Evolutionary conservation across 2,888 invertebrate species (phyloP).

Genomic region (Orthosia gothica): DNA sequence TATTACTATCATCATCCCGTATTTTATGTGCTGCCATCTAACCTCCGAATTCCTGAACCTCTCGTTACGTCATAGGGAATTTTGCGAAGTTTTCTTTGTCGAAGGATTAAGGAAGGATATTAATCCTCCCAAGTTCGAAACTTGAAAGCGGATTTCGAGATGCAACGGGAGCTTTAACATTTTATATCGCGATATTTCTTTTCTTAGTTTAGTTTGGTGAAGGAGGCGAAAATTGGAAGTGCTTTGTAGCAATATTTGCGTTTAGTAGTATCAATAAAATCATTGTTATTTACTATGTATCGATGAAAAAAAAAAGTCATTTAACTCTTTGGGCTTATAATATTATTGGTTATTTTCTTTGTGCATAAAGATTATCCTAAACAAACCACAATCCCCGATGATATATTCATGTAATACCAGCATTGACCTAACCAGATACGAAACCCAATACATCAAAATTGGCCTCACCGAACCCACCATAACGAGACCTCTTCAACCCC

Average conservation of each 20-base stretch:
- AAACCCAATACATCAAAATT: slow-evolving; percentile 77
- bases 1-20: slow-evolving; percentile 54
- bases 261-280: neutral
- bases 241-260: neutral
- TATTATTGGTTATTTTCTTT: neutral
- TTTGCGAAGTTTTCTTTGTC: slow-evolving; percentile 65
- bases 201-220: slow-evolving; percentile 11
- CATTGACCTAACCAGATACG: slow-evolving; percentile 74
- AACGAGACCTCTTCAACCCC: slow-evolving; percentile 64
- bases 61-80: slow-evolving; percentile 53
- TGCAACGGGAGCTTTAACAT: slow-evolving; percentile 48
- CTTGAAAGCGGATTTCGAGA: slow-evolving; percentile 55
- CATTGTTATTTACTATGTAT: neutral
- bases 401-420: slow-evolving; percentile 75
- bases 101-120: slow-evolving; percentile 55
- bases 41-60: slow-evolving; percentile 51
- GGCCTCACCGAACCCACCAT: slow-evolving; percentile 68
- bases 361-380: slow-evolving; percentile 7
- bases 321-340: neutral
- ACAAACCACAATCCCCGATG: slow-evolving; percentile 64
- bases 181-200: slow-evolving; percentile 36
- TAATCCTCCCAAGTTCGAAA: slow-evolving; percentile 60
- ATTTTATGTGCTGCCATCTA: slow-evolving; percentile 63
- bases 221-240: neutral
- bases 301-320: neutral